These are phyloP conservation scores for Leuciscus idus DNA, from an alignment of 2,113 vertebrate genomes.

Conservation along the genomic window DNA sequence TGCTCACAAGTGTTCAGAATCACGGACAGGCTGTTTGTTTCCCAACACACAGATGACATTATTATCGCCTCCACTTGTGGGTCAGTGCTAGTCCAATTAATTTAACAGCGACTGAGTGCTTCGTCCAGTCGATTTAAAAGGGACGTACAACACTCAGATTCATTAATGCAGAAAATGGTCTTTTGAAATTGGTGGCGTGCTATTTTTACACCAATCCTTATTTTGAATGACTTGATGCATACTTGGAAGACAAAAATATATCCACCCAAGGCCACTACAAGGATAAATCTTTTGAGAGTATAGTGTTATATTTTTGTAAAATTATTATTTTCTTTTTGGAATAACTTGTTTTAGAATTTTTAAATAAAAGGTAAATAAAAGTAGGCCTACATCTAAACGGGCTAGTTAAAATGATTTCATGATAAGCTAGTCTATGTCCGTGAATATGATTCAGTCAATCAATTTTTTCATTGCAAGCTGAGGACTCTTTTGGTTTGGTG, in stretches of 20 bases:
- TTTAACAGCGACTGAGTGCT: slow-evolving; percentile 13
- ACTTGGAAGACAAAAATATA: not conserved
- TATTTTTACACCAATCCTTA: not conserved
- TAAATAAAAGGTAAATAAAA: not conserved
- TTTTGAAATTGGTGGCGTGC: not conserved
- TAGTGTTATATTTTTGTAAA: not conserved
- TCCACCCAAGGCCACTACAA: not conserved
- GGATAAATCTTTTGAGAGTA: not conserved
- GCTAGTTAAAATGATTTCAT: not conserved
- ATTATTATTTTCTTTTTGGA: not conserved
- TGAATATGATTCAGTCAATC: not conserved
- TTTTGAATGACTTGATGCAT: not conserved
- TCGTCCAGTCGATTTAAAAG: slow-evolving; percentile 23
- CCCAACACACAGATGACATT: slow-evolving; percentile 38
- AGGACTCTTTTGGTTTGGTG: not conserved
- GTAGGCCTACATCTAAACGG: not conserved
- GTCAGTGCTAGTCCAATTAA: slow-evolving; percentile 40
- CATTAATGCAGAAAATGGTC: not conserved
- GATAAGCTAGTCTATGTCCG: not conserved
- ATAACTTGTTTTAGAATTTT: not conserved
- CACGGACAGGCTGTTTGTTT: slow-evolving; percentile 56
- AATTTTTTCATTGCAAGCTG: not conserved
- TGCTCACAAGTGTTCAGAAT: slow-evolving; percentile 44
- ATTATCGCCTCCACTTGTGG: slow-evolving; percentile 22
- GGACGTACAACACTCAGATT: not conserved